These are phyloP conservation scores for Pandemis corylana DNA, from an alignment of 2,888 invertebrate genomes.

Conservation along the genomic window DNA sequence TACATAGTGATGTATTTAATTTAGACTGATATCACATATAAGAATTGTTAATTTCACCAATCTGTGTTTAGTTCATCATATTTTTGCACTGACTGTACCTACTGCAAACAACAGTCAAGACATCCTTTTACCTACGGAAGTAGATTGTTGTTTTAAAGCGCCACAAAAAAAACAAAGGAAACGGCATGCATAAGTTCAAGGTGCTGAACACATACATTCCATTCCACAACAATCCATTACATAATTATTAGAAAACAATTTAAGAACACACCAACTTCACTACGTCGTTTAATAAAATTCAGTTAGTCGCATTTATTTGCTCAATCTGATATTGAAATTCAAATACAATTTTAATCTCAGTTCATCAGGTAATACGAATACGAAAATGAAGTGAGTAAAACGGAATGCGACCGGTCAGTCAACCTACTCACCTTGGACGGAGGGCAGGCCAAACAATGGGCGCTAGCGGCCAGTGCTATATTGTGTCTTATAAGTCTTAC, in stretches of 20 bases:
- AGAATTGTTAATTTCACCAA: no score
- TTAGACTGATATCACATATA: no score
- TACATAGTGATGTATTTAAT: no score
- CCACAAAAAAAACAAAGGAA: conserved; percentile 6
- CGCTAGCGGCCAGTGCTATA: conserved; percentile 8
- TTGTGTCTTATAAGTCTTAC: conserved; percentile 13
- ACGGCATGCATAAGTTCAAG: neutral
- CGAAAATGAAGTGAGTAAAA: conserved; percentile 32
- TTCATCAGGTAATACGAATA: conserved; percentile 30
- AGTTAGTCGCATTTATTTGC: neutral
- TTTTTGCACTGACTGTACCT: neutral
- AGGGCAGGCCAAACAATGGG: conserved; percentile 53
- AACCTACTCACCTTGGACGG: conserved; percentile 67
- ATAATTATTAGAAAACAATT: neutral
- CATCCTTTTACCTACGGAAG: conserved; percentile 1
- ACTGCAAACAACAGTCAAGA: neutral
- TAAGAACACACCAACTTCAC: neutral
- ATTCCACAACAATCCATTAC: neutral
- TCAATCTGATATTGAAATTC: neutral
- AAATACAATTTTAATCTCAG: conserved; percentile 6
- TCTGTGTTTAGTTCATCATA: neutral
- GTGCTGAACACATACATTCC: neutral
- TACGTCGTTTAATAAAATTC: neutral
- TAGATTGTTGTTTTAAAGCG: neutral
- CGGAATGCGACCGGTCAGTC: conserved; percentile 67